phyloP scores from a whole-genome alignment of 2,113 vertebrate species.

The Thunnus thynnus region DNA sequence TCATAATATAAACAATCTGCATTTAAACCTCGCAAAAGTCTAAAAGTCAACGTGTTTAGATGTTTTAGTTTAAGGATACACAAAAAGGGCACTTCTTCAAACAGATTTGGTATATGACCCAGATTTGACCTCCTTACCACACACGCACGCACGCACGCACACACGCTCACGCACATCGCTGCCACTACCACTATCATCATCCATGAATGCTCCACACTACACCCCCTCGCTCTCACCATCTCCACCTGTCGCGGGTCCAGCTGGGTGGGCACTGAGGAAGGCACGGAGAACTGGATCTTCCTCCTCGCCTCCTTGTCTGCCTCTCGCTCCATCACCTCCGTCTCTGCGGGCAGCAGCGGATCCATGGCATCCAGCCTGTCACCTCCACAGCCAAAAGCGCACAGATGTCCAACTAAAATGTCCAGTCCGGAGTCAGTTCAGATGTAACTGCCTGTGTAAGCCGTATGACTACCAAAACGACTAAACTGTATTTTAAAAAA shows the following conservation, averaged over 20 bases:
- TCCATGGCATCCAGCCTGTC: slow-evolving; percentile 64
- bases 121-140: slow-evolving; percentile 21
- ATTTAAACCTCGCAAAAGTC: neutral
- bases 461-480: too few relatives aligned
- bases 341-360: slow-evolving; percentile 63
- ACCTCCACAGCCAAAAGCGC: slow-evolving; percentile 30
- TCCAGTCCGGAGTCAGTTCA: slow-evolving; percentile 5
- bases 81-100: neutral
- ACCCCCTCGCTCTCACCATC: slow-evolving; percentile 86
- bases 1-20: neutral
- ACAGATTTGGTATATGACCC: neutral
- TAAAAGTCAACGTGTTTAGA: neutral
- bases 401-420: slow-evolving; percentile 14
- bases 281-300: slow-evolving; percentile 94
- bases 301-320: slow-evolving; percentile 73
- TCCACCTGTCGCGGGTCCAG: slow-evolving; percentile 93
- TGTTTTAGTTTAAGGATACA: neutral
- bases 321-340: slow-evolving; percentile 70
- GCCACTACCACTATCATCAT: neutral
- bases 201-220: neutral
- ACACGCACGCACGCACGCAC: neutral
- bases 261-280: slow-evolving; percentile 87
- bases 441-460: neutral
- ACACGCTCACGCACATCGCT: neutral
- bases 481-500: too few relatives aligned